phyloP scores from a whole-genome alignment of 2,113 vertebrate genomes.

The Phylloscopus trochilus region DNA sequence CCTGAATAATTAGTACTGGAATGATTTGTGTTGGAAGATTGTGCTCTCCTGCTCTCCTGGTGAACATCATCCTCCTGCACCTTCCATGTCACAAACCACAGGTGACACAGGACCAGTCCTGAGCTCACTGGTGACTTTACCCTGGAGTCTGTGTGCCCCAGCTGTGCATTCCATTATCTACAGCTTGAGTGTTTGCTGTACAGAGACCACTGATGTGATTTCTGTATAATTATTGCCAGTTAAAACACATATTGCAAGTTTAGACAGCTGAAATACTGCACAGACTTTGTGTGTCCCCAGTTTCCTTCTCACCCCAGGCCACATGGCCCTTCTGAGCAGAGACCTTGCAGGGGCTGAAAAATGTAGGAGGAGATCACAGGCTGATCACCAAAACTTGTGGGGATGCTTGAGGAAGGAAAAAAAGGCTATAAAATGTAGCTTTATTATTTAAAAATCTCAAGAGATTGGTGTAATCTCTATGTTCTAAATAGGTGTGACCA shows the following conservation, averaged over 20 bases:
- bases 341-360: not conserved
- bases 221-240: not conserved
- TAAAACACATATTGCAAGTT: not conserved
- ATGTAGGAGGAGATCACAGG: not conserved
- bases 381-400: not conserved
- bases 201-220: not conserved
- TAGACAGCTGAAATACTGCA: not conserved
- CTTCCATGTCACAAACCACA: not conserved
- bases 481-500: conserved; percentile 80
- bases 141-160: not conserved
- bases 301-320: not conserved
- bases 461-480: not conserved
- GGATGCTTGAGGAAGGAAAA: not conserved
- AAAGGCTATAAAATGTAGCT: not conserved
- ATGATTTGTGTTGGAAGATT: not conserved
- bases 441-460: not conserved
- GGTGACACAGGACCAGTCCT: not conserved
- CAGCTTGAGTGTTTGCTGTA: not conserved
- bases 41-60: not conserved
- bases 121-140: not conserved
- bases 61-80: not conserved
- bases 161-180: not conserved
- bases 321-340: not conserved
- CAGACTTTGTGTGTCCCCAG: not conserved
- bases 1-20: not conserved